Conservation (phyloP, 2,797 vertebrate species). For the Semaprochilodus insignis region DNA sequence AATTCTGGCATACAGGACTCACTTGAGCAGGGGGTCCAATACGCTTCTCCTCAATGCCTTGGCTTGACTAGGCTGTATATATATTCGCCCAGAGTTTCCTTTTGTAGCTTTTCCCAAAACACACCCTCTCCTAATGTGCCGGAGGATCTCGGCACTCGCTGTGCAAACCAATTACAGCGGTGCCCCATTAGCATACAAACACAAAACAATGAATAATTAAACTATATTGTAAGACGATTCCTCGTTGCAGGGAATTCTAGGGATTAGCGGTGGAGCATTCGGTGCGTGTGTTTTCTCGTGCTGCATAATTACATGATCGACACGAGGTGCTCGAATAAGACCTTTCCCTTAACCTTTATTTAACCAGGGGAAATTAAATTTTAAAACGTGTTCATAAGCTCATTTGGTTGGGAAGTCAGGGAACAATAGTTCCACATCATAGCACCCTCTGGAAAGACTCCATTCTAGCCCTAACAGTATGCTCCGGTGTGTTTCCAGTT, state of each 20-base stretch:
- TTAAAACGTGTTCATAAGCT: background rate
- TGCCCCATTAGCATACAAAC: background rate
- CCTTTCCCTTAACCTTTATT: slow-evolving; percentile 7
- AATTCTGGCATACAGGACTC: too few species aligned
- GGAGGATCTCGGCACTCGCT: background rate
- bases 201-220: slow-evolving; percentile 17
- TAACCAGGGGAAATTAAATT: slow-evolving; percentile 6
- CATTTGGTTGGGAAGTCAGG: background rate
- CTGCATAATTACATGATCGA: background rate
- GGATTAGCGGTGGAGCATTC: background rate
- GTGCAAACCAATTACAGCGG: background rate
- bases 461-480: background rate
- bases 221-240: background rate
- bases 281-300: background rate
- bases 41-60: too few species aligned
- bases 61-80: background rate
- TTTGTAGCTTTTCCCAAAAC: background rate
- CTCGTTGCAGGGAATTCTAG: background rate
- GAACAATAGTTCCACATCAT: background rate
- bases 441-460: background rate
- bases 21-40: too few species aligned
- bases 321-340: background rate
- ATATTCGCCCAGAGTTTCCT: background rate
- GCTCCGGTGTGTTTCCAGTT: background rate
- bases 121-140: too few species aligned